Evolutionary conservation across 1,140 invertebrate species (phyloP).

Genomic region (Epicauta chinensis): DNA sequence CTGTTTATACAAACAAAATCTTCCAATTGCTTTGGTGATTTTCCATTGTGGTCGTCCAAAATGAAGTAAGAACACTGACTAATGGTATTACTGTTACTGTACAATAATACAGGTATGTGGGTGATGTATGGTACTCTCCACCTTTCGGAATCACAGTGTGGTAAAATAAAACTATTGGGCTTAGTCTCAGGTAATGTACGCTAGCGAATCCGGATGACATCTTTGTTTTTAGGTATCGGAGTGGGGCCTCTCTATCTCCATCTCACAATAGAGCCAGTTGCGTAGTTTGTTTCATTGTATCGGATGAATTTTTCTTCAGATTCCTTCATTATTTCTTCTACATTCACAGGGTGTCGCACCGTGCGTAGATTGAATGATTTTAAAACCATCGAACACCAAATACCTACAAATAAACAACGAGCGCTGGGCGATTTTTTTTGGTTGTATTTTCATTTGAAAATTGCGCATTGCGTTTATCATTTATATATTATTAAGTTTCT

Average conservation of each 20-base stretch:
- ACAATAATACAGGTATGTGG: slow-evolving; percentile 41
- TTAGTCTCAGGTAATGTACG: slow-evolving; percentile 38
- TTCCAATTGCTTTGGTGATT: slow-evolving; percentile 24
- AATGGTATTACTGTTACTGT: slow-evolving; percentile 41
- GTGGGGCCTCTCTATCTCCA: slow-evolving; percentile 32
- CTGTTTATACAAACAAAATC: background rate
- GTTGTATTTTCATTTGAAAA: no score
- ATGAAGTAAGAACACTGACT: slow-evolving; percentile 28
- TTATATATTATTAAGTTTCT: no score
- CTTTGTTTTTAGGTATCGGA: slow-evolving; percentile 40
- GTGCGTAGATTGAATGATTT: slow-evolving; percentile 2
- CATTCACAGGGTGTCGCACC: background rate
- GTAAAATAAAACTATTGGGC: slow-evolving; percentile 34
- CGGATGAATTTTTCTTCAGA: background rate
- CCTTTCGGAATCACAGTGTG: slow-evolving; percentile 24
- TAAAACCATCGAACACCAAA: background rate
- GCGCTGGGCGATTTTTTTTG: slow-evolving; percentile 8
- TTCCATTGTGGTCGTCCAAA: slow-evolving; percentile 20
- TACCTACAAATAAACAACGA: background rate
- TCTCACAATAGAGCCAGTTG: slow-evolving; percentile 17
- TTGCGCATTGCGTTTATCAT: no score
- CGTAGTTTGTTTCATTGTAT: background rate
- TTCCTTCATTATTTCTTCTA: slow-evolving; percentile 20
- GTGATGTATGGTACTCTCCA: slow-evolving; percentile 26
- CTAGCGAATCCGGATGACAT: slow-evolving; percentile 30